A percentile compares a stretch with the other conserved stretches of the same genome.
phyloP scores from a whole-genome alignment of 2,888 invertebrate genomes.

The Caenorhabditis doughertyi region DNA sequence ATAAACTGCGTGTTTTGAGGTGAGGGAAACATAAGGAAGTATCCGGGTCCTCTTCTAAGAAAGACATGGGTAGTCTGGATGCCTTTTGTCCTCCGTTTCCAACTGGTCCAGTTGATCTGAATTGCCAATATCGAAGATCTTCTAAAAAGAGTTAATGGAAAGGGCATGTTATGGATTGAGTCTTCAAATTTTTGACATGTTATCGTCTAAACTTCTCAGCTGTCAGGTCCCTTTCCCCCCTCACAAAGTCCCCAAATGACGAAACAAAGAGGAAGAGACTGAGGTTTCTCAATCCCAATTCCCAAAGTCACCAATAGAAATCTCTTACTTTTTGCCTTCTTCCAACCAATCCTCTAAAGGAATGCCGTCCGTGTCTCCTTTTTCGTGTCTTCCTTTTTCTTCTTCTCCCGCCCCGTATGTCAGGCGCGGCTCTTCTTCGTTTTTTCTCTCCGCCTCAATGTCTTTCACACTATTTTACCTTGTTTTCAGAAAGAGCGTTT shows the following conservation, averaged over 20 bases:
- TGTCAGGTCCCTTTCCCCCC: constrained; percentile 19
- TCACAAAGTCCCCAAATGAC: constrained; percentile 38
- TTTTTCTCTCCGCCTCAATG: constrained; percentile 9
- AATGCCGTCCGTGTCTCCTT: constrained; percentile 56
- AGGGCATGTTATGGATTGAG: constrained; percentile 29
- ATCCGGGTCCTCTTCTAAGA: too few relatives aligned
- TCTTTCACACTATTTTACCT: constrained; percentile 4
- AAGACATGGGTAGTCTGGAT: too few relatives aligned
- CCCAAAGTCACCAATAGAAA: constrained; percentile 44
- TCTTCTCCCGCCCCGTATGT: constrained; percentile 33
- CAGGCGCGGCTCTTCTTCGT: constrained; percentile 32
- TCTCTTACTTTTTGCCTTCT: constrained; percentile 51
- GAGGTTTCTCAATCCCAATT: constrained; percentile 30
- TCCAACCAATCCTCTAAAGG: constrained; percentile 46
- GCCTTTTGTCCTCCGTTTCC: too few relatives aligned
- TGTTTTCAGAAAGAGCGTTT: constrained; percentile 35
- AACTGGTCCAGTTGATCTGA: too few relatives aligned
- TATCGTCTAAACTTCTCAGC: constrained; percentile 28
- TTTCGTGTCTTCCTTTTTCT: constrained; percentile 1
- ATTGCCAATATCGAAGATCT: too few relatives aligned
- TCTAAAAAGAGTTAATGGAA: neutral
- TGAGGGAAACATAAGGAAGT: too few relatives aligned
- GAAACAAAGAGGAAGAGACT: neutral
- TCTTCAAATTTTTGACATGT: constrained; percentile 43
- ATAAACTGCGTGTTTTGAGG: too few relatives aligned